These are phyloP conservation scores for Todiramphus saurophagus DNA, from an alignment of 2,113 vertebrate species.

Conservation along the genomic window DNA sequence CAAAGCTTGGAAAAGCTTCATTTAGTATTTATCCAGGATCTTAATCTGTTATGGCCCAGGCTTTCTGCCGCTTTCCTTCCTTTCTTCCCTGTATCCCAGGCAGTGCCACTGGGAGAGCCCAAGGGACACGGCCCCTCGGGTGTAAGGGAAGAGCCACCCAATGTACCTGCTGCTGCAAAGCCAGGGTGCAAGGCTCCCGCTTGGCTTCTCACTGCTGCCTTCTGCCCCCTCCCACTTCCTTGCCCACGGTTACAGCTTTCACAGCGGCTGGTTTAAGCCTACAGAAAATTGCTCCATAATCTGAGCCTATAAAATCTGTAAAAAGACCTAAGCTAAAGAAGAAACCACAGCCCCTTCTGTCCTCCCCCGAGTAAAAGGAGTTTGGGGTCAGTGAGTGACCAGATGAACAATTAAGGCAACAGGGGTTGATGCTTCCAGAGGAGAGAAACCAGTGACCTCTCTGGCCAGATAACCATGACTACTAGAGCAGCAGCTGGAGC, in stretches of 20 bases:
- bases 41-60: background rate
- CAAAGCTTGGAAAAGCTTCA: background rate
- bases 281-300: background rate
- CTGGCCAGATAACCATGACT: rapidly evolving
- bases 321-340: background rate
- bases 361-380: background rate
- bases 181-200: background rate
- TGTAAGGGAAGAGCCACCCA: background rate
- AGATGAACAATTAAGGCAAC: background rate
- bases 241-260: background rate
- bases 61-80: background rate
- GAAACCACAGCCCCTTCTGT: background rate
- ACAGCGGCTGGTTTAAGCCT: background rate
- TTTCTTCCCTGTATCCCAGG: background rate
- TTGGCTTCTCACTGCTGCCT: background rate
- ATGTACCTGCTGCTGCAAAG: background rate
- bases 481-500: background rate
- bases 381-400: background rate
- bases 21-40: background rate
- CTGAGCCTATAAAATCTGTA: background rate
- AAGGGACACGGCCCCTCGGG: too few species aligned
- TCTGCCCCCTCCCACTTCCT: background rate
- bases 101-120: background rate
- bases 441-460: background rate
- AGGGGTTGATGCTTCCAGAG: background rate